Evolutionary conservation across 2,888 invertebrate genomes (phyloP).

Genomic region (Pandemis corylana): DNA sequence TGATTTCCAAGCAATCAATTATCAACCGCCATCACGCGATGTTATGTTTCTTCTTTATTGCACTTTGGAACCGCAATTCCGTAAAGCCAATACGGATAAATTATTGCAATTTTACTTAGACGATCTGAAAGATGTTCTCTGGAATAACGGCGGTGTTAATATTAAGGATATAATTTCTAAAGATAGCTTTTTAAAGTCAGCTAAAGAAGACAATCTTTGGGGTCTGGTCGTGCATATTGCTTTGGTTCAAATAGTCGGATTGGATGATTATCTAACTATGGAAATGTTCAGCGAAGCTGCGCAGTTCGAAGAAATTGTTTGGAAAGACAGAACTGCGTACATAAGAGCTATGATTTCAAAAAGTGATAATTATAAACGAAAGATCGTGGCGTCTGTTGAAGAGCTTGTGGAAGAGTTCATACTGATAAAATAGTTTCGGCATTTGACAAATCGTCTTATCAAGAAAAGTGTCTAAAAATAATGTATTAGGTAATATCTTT

Average conservation of each 20-base stretch:
- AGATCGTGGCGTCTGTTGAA: neutral
- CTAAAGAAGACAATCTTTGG: neutral
- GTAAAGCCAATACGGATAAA: neutral
- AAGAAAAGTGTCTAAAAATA: no score
- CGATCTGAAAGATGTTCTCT: neutral
- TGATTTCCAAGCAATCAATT: constrained; percentile 88
- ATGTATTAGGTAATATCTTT: no score
- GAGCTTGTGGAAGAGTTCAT: neutral
- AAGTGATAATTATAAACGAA: neutral
- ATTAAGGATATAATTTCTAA: neutral
- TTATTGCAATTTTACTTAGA: neutral
- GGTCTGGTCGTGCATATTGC: neutral
- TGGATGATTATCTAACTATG: neutral
- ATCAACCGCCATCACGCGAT: constrained; percentile 88
- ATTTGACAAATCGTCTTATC: no score
- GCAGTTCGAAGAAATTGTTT: neutral
- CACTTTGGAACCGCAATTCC: neutral
- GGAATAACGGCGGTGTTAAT: neutral
- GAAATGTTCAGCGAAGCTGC: neutral
- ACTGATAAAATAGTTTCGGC: neutral
- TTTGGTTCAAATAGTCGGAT: neutral
- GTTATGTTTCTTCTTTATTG: constrained; percentile 71
- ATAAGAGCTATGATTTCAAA: neutral
- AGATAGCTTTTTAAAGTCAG: neutral
- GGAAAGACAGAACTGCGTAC: neutral